phyloP scores from a whole-genome alignment of 2,113 vertebrate genomes.

The Bungarus multicinctus region DNA sequence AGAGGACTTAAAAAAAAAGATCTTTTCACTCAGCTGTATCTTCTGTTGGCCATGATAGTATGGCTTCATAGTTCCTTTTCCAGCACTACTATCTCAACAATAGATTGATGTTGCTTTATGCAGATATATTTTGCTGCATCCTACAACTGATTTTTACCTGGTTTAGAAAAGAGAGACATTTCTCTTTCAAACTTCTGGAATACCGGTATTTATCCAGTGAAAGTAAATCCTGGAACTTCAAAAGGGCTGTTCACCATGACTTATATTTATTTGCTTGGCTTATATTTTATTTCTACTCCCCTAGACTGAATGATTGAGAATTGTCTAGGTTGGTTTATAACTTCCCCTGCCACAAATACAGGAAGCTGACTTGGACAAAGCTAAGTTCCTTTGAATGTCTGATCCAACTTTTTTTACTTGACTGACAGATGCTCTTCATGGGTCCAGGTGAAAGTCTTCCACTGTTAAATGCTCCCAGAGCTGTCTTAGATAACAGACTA shows the following conservation, averaged over 20 bases:
- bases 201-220: background rate
- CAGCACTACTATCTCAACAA: background rate
- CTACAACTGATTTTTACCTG: background rate
- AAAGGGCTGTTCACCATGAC: background rate
- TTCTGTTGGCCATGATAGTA: background rate
- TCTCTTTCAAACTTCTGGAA: background rate
- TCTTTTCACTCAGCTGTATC: background rate
- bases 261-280: background rate
- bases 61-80: background rate
- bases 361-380: background rate
- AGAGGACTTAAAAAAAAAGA: background rate
- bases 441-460: background rate
- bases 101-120: background rate
- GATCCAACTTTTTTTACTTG: background rate
- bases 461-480: background rate
- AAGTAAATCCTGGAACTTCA: background rate
- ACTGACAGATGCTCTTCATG: background rate
- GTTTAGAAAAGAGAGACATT: background rate
- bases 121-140: background rate
- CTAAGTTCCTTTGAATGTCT: background rate
- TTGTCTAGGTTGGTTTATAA: background rate
- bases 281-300: background rate
- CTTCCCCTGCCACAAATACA: background rate
- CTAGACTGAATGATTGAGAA: background rate
- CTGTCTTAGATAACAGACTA: background rate